phyloP scores from a whole-genome alignment of 2,113 vertebrate genomes.

The Crypturellus undulatus region DNA sequence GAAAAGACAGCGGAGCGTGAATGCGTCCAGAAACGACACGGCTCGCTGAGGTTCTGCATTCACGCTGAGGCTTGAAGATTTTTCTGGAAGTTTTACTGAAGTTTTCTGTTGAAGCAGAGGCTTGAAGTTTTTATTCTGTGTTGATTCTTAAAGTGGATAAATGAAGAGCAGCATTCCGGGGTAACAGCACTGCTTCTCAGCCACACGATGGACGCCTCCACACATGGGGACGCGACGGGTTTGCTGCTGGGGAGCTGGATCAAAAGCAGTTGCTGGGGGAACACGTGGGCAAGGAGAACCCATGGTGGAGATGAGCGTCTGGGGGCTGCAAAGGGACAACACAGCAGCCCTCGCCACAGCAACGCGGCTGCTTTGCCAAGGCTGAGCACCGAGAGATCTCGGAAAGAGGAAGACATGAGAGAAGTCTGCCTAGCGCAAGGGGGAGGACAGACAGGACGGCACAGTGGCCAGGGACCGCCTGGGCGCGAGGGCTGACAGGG shows the following conservation, averaged over 20 bases:
- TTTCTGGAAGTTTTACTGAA: too few relatives aligned
- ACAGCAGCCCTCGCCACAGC: neutral
- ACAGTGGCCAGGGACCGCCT: accelerated
- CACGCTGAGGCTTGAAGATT: too few relatives aligned
- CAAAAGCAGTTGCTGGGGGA: neutral
- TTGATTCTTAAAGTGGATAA: neutral
- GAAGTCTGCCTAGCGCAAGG: accelerated
- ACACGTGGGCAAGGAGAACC: slow-evolving; percentile 49
- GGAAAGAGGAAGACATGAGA: accelerated
- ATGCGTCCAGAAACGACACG: neutral
- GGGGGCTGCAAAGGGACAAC: neutral
- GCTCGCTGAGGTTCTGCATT: neutral
- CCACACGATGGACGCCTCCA: neutral
- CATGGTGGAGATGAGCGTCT: slow-evolving; percentile 29
- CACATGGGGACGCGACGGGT: neutral
- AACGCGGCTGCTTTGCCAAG: accelerated
- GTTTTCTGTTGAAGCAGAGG: too few relatives aligned
- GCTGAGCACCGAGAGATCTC: neutral
- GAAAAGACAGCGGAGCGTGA: neutral
- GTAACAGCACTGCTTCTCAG: neutral
- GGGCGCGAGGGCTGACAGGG: neutral
- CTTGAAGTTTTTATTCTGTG: neutral
- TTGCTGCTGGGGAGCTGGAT: neutral
- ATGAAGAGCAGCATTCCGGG: neutral
- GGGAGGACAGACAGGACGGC: neutral